phyloP scores from a whole-genome alignment of 2,113 vertebrate species.

The Tichodroma muraria region DNA sequence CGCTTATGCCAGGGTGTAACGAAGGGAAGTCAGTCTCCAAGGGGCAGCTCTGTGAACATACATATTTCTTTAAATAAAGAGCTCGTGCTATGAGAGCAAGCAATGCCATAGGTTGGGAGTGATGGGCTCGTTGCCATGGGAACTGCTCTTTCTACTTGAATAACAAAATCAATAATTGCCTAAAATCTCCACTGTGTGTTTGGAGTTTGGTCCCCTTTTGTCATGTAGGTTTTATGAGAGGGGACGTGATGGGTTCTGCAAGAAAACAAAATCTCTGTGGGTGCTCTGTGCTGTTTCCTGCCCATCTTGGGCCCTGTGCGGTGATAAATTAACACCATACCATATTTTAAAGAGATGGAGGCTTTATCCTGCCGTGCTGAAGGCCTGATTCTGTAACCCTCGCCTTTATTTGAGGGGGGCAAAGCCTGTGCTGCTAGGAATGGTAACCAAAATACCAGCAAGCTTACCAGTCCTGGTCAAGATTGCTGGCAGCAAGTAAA shows the following conservation, averaged over 20 bases:
- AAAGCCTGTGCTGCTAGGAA: not conserved
- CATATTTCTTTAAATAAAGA: not conserved
- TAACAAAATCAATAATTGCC: slow-evolving; percentile 56
- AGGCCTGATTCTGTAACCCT: not conserved
- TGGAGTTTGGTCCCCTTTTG: not conserved
- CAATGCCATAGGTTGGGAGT: not conserved
- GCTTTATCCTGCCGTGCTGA: not conserved
- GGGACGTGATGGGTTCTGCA: not conserved
- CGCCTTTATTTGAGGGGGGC: not conserved
- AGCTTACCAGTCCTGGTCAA: not conserved
- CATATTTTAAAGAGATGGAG: not conserved
- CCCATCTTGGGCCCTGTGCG: rapidly evolving
- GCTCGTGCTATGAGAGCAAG: not conserved
- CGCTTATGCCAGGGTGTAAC: not conserved
- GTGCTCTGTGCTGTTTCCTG: not conserved
- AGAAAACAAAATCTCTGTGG: not conserved
- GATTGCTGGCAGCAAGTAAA: not conserved
- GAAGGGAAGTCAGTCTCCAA: not conserved
- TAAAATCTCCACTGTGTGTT: not conserved
- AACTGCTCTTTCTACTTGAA: slow-evolving; percentile 49
- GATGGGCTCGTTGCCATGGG: slow-evolving; percentile 46
- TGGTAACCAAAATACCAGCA: not conserved
- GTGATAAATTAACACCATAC: not conserved
- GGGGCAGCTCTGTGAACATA: not conserved
- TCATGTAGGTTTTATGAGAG: not conserved